Base-by-base conservation (phyloP, 2,113 vertebrate species). In the Poecile atricapillus region DNA sequence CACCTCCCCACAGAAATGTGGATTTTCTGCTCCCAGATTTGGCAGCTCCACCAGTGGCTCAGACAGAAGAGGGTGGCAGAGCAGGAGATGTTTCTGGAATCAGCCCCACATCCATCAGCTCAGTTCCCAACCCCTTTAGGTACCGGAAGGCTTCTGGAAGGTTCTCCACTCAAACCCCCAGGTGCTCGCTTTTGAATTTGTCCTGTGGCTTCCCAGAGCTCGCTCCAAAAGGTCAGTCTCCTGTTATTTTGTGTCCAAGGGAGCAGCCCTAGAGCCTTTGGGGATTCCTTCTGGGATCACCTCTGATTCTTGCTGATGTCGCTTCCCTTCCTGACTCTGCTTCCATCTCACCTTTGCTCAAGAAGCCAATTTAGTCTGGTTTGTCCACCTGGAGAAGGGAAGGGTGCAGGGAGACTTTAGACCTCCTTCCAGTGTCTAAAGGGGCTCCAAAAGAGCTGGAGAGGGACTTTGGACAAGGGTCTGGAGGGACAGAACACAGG, bases 71-170 rank as follows among this genome's bases (percentile, higher is more conserved):
- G 25, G 28, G 55, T 49, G 33, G 55, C 12, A 16, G 33, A 43
- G 55, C 3, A 19, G 50, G 70, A 65, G 59, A 76, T 33, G 64
- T 13, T 69, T 63, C 52, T 59, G 83, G 67, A 53, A 71, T 33
- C 50, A 16, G 49, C 46, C 23, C 24, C 0, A 3, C 4, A 0
- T 62, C 86, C 52, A 12, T 13, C 7, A 0, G n/a, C 47, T 67
- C 20, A 1, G 3, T 14, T 49, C 39, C 41, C 2, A 3, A 7
- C 8, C 14, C 47, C 30, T 69, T 41, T 27, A 20, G 47, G 21
- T 27, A 9, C 55, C 41, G 55, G 62, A 75, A 68, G 30, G 55
- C n/a, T 83, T 68, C 46, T 62, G 49, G 70, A 69, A 76, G 21
- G 63, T 69, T 76, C 55, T 76, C 21, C 47, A 27, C 21, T 31